Evolutionary conservation across 2,113 vertebrate genomes (phyloP), one percentile per base, ranked within the genome.

Genomic region (Panthera leo): DNA sequence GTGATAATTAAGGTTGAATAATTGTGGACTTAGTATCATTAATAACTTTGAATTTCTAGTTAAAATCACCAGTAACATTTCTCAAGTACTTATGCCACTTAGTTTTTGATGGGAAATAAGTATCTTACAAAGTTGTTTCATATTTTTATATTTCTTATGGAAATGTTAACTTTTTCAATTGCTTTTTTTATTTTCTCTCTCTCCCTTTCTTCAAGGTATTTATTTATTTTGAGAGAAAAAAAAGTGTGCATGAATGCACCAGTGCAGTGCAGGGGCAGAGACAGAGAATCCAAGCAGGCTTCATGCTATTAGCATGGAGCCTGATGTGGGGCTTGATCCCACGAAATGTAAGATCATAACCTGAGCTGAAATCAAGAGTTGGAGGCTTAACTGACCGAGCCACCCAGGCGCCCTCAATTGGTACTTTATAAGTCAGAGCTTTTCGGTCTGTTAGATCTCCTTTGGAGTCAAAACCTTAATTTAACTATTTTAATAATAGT

Each of bases 1-100:
- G 7, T 92, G 51, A 39, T 90, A 84, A 87, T 89, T 96, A 55
- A 51, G 63, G 13, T 80, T 95, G 63, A 89, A 70, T 96, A 84
- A 90, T 89, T 86, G 4, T 71, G n/a, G 18, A 13, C 36, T 78
- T 91, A 31, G 82, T 80, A 58, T 75, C 2, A 67, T 80, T 92
- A 89, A 95, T 70, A 93, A 91, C 19, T 91, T 76, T 85, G 75
- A 65, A 61, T 91, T 89, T 91, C 36, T 93, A 65, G 67, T 79
- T 73, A 97, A 94, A 95, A 80, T 90, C 16, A 85, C 48, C 13
- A 73, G 27, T 95, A 95, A 23, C 9, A 89, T 85, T 95, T 93
- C 42, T 3, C 89, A 93, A 95, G 82, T 93, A 83, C 83, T 61
- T 61, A 39, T 91, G 42, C 76, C 79, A 86, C 75, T 96, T 70